Base-by-base conservation (phyloP, 2,797 vertebrate genomes). In the Tapirus indicus region DNA sequence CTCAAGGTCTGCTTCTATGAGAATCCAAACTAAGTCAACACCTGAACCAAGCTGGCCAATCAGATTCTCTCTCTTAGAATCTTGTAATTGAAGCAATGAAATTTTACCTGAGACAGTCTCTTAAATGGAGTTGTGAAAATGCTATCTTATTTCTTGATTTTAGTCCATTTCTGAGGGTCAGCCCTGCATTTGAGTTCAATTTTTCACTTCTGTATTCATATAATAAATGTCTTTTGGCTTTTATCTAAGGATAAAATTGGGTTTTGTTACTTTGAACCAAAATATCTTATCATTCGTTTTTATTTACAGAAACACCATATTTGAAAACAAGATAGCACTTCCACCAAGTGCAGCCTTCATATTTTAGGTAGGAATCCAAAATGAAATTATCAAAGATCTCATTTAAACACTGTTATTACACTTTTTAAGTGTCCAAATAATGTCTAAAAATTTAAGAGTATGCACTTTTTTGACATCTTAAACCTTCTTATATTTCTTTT, bases 331-430 rank as follows among this genome's bases (percentile, higher is more conserved):
- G 23, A 88, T 25, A 60, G 41, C 32, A 52, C 9, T 47, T 77
- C 27, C n/a, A 44, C 58, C 44, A 86, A 68, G 27, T 69, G 11
- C 35, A 86, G 68, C 9, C 20, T 91, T 93, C n/a, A 41, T 6
- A 91, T 32, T 80, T 88, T 82, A 95, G 18, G 23, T 52, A 85
- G 47, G 32, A 87, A 64, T 83, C 18, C 9, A 88, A 95, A 88
- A 52, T 86, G 16, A 86, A 92, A 69, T 83, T 69, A 9, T 23
- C 6, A 71, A 88, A 68, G 13, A 66, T 71, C 11, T 58, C 44
- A 78, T 18, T 91, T 88, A 96, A 93, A 94, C 44, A n/a, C 18
- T 41, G 12, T 92, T 83, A 54, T 47, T 68, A 92, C 1, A 78
- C 13, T 68, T 66, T 86, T 56, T 32, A 78, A 82, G 6, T 54